Conservation (phyloP, 1,140 invertebrate genomes). For the Drosophila elegans region DNA sequence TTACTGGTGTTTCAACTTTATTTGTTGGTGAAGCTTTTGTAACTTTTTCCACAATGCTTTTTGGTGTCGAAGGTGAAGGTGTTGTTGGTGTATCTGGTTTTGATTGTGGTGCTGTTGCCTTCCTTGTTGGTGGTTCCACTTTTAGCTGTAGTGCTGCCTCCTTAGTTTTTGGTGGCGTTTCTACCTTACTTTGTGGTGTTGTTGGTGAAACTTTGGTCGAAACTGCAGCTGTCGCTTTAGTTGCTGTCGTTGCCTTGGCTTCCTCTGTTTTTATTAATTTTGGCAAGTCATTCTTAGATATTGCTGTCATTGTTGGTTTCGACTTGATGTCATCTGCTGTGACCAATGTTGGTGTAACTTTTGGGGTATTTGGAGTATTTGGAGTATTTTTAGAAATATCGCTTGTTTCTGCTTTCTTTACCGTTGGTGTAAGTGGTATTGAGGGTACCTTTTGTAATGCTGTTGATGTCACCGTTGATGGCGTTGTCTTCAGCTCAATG, state of each 20-base stretch:
- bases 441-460: background rate
- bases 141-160: too few relatives aligned
- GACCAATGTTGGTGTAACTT: background rate
- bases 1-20: constrained; percentile 13
- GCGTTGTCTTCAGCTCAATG: constrained; percentile 50
- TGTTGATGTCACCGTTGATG: constrained; percentile 7
- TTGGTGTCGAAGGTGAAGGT: constrained; percentile 2
- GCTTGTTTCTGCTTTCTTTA: background rate
- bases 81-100: background rate
- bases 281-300: constrained; percentile 7
- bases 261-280: constrained; percentile 16
- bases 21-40: constrained; percentile 8
- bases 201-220: constrained; percentile 16
- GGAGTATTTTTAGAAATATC: too few relatives aligned
- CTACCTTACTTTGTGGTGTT: constrained; percentile 8
- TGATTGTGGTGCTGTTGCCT: background rate
- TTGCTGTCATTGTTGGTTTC: background rate
- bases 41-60: background rate
- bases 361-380: too few relatives aligned
- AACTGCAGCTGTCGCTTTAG: background rate
- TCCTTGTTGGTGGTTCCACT: background rate
- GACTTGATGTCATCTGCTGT: background rate
- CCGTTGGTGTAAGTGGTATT: background rate
- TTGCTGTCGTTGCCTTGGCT: constrained; percentile 1
- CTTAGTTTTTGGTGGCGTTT: constrained; percentile 4